Base-by-base conservation (phyloP, 2,113 vertebrate species). In the Megaceryle maxima region DNA sequence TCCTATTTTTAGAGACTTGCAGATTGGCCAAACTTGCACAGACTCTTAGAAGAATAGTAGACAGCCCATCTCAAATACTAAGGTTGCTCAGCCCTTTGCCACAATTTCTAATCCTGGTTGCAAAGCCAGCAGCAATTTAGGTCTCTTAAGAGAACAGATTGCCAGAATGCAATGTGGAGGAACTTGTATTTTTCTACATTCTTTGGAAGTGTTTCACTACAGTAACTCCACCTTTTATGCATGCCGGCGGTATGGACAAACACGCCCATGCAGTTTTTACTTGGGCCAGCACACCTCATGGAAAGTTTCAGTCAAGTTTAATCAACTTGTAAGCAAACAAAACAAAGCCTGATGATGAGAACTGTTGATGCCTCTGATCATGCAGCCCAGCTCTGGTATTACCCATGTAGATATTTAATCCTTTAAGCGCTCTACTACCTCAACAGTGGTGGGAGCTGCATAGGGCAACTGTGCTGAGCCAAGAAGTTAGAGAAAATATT, bases 171-270 rank as follows among this genome's bases (percentile, higher is more conserved):
- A 26, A 22, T 4, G 10, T 13, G 29, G 53, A 69, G 39, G 43
- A 83, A 15, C 9, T 26, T 63, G n/a, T 5, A 0, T 22, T 87
- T 91, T 78, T 56, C 25, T 37, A 10, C 59, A 18, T 63, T n/a
- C n/a, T 91, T 44, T 29, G 43, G 60, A 57, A 66, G 11, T 10
- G 39, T 39, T 80, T 35, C 29, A 17, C 44, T 56, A 16, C 7
- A 9, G 7, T 3, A 39, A 18, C 35, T 81, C 50, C 67, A 3
- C 15, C 2, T 79, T 16, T 25, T 25, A 16, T 1, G 0, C 0
- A 0, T 46, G 43, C 70, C 5, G 2, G 53, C 69, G 16, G 85
- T 21, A n/a, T 2, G 0, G 9, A 31, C 43, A 24, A 72, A 37
- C 35, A 2, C 37, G 56, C 15, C 44, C 9, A 1, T 62, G 43